Evolutionary conservation across 2,888 invertebrate genomes (phyloP).

Genomic region (Dromius quadrimaculatus): DNA sequence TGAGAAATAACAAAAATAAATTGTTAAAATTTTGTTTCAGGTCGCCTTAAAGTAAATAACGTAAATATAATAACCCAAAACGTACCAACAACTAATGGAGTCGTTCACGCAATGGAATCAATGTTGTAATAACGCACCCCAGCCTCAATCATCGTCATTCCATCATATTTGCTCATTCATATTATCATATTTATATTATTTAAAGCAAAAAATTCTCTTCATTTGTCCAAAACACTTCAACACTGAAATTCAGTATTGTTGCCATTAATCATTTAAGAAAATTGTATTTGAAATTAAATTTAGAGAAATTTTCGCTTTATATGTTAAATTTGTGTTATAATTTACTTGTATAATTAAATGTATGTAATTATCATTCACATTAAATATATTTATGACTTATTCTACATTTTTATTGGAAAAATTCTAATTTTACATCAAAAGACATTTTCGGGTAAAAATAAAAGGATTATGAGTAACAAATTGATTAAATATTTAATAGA

Average conservation of each 20-base stretch:
- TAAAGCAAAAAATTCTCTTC: conserved; percentile 42
- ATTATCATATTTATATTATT: conserved; percentile 43
- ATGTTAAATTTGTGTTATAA: conserved; percentile 47
- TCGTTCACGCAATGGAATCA: conserved; percentile 85
- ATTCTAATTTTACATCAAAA: too few species aligned
- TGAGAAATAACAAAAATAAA: background rate
- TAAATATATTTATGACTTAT: conserved; percentile 46
- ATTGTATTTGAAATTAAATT: conserved; percentile 17
- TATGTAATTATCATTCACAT: conserved; percentile 42
- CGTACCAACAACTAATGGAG: conserved; percentile 89
- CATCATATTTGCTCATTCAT: conserved; percentile 44
- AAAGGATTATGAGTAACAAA: conserved; percentile 28
- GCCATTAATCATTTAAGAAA: conserved; percentile 32
- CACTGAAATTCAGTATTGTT: conserved; percentile 29
- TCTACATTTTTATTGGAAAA: background rate
- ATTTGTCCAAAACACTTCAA: conserved; percentile 26
- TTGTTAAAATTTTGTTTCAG: conserved; percentile 67
- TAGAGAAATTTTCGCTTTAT: conserved; percentile 44
- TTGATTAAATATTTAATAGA: conserved; percentile 17
- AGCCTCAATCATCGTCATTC: conserved; percentile 35
- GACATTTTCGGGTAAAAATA: too few species aligned
- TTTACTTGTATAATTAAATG: conserved; percentile 39
- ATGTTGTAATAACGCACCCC: conserved; percentile 68
- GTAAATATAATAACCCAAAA: conserved; percentile 85
- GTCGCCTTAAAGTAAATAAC: conserved; percentile 87